Conservation (phyloP, 2,888 invertebrate genomes). For the Pachliopta kotzebuea region DNA sequence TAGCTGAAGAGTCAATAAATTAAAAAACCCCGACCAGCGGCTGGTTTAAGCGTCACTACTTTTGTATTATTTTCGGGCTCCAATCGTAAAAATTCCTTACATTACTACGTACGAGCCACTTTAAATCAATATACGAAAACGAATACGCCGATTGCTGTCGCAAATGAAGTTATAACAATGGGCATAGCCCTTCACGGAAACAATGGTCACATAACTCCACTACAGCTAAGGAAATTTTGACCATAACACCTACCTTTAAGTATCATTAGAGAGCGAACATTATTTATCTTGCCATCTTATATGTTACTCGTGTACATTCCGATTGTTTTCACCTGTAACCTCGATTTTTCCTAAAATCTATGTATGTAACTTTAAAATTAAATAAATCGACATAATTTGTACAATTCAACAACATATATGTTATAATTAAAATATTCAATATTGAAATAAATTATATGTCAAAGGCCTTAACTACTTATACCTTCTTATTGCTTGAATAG, state of each 20-base stretch:
- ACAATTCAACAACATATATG: too few relatives aligned
- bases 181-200: slow-evolving; percentile 29
- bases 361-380: too few relatives aligned
- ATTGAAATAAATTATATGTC: too few relatives aligned
- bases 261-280: background rate
- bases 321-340: too few relatives aligned
- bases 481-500: too few relatives aligned
- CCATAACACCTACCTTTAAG: background rate
- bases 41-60: slow-evolving; percentile 27
- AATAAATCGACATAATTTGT: too few relatives aligned
- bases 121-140: slow-evolving; percentile 73
- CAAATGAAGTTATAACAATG: slow-evolving; percentile 79
- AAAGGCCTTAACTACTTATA: too few relatives aligned
- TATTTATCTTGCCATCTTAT: background rate
- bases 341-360: too few relatives aligned
- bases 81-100: slow-evolving; percentile 72
- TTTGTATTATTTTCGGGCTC: slow-evolving; percentile 48
- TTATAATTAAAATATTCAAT: too few relatives aligned
- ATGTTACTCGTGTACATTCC: background rate
- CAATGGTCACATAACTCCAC: slow-evolving; percentile 13
- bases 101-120: slow-evolving; percentile 70
- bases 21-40: slow-evolving; percentile 34
- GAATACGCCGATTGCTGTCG: slow-evolving; percentile 52
- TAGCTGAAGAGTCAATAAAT: slow-evolving; percentile 35
- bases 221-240: background rate